Evolutionary conservation across 2,797 vertebrate genomes (phyloP).

Genomic region (Sardinella longiceps): DNA sequence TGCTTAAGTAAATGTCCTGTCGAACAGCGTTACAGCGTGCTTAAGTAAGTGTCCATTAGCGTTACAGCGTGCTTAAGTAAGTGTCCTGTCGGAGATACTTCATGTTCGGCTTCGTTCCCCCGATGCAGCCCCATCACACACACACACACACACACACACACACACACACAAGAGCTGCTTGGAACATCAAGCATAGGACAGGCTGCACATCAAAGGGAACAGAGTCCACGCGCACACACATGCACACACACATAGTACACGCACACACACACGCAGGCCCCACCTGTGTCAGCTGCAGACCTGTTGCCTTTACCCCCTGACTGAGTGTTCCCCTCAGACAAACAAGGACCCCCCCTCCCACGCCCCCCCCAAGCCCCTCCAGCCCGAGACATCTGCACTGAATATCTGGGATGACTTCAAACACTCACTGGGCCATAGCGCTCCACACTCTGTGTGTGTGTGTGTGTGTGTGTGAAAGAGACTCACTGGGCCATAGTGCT

Average conservation of each 20-base stretch:
- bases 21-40: no score
- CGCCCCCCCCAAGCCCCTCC: neutral
- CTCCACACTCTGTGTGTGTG: neutral
- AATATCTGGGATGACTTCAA: neutral
- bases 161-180: neutral
- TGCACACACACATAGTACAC: neutral
- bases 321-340: neutral
- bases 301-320: conserved; percentile 11
- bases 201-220: neutral
- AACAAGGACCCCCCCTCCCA: neutral
- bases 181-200: neutral
- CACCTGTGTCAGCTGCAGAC: neutral
- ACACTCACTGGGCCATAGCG: neutral
- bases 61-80: no score
- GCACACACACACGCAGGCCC: conserved; percentile 4
- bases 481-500: neutral
- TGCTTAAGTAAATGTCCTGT: no score
- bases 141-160: neutral
- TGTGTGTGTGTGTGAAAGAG: neutral
- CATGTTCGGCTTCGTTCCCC: no score
- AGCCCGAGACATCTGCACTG: neutral
- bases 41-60: no score
- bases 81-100: no score
- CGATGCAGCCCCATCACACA: neutral
- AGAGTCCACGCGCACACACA: neutral